These are phyloP conservation scores for Ellobius talpinus DNA, from an alignment of 2,113 vertebrate genomes.

Conservation along the genomic window DNA sequence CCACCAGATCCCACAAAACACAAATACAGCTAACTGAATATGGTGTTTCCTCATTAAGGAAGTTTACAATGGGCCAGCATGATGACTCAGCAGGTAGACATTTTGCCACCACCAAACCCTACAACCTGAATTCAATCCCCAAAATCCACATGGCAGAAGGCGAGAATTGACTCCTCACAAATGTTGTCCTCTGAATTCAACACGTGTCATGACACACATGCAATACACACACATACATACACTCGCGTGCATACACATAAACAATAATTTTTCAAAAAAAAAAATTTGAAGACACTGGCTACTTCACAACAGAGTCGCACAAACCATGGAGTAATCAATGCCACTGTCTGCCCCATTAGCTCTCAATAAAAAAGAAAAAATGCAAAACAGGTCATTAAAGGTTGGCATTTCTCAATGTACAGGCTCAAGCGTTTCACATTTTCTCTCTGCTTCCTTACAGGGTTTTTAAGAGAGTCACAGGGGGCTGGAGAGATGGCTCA, in stretches of 20 bases:
- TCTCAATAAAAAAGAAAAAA: constrained; percentile 17
- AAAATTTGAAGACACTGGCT: neutral
- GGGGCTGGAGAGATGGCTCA: too few species aligned
- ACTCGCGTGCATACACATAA: neutral
- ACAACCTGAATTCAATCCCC: too few species aligned
- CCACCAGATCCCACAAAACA: neutral
- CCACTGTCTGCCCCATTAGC: neutral
- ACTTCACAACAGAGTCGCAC: neutral
- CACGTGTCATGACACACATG: neutral
- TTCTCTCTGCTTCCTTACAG: neutral
- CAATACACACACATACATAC: too few species aligned
- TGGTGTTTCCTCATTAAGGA: neutral
- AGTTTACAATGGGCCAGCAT: too few species aligned
- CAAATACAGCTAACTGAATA: neutral
- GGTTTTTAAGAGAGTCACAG: neutral
- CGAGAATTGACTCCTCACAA: too few species aligned
- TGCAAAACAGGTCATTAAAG: neutral
- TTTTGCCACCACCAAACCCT: neutral
- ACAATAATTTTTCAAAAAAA: neutral
- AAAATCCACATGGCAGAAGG: neutral
- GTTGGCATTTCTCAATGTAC: neutral
- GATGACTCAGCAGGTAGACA: neutral
- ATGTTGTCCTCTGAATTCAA: neutral
- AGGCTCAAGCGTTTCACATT: neutral
- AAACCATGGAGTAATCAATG: neutral